Evolutionary conservation across 2,797 vertebrate species (phyloP), one percentile per base, ranked within the genome.

Genomic region (Labroides dimidiatus): DNA sequence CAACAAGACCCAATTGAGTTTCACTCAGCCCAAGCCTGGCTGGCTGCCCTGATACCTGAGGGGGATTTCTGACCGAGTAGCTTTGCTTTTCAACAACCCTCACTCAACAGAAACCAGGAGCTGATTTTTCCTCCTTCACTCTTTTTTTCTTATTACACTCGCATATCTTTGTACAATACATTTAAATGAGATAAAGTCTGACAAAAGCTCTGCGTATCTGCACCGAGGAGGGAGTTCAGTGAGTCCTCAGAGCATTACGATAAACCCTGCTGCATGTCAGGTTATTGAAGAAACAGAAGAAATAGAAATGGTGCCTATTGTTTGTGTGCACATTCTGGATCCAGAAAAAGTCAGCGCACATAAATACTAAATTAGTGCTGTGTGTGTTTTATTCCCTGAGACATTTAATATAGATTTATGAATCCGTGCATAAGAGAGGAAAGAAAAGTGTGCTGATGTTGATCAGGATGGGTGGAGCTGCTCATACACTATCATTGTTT

Each of bases 21-120:
- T 72, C 56, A 48, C 51, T 74, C 52, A 6, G 61, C 36, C 64
- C 44, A 43, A 41, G 70, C 79, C 67, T 82, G 43, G 15, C 63
- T 60, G 47, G 57, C 68, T 75, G 80, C 71, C 54, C 72, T 75
- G 60, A 82, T 77, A 86, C 81, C 79, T 66, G 69, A 62, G 55
- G 75, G 82, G 60, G 64, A 64, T 82, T 82, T 77, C 72, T 74
- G 70, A 83, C 59, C 59, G 54, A 75, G 72, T 62, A 45, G 64
- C 64, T 75, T 78, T 62, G 39, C 17, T 59, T 71, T 82, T 80
- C 78, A 70, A 69, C 78, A 66, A 48, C 61, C 64, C 49, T 78
- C 74, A 52, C 63, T 79, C 57, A 66, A 2, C 23, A 55, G 69
- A 73, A 62, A 54, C 56, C 24, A 48, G 51, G 42, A 72, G 69